Evolutionary conservation across 2,797 vertebrate genomes (phyloP).

Genomic region (Gymnocypris eckloni): DNA sequence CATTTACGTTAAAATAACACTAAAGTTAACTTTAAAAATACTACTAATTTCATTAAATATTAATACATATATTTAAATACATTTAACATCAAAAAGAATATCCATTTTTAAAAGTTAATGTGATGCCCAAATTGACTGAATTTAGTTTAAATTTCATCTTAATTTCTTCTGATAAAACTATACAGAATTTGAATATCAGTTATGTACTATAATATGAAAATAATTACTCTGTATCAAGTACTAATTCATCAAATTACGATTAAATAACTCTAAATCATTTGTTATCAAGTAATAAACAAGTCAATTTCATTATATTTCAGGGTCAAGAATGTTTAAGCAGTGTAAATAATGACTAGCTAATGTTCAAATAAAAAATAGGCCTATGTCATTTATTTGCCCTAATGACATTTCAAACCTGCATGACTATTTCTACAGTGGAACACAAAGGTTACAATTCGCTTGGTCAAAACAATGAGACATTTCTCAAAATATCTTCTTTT

Average conservation of each 20-base stretch:
- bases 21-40: neutral
- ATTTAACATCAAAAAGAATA: neutral
- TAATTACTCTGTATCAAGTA: neutral
- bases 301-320: slow-evolving; percentile 36
- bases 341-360: slow-evolving; percentile 1
- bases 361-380: too few relatives aligned
- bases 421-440: too few relatives aligned
- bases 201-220: neutral
- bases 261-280: neutral
- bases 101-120: neutral
- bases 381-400: too few relatives aligned
- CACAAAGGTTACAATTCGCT: too few relatives aligned
- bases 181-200: neutral
- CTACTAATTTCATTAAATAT: neutral
- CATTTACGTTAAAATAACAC: neutral
- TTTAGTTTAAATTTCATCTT: neutral
- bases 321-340: slow-evolving; percentile 33
- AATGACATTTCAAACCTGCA: too few relatives aligned
- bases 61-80: neutral
- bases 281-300: neutral
- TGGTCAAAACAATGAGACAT: too few relatives aligned
- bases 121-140: neutral
- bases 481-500: neutral
- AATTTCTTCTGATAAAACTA: neutral
- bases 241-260: neutral